Evolutionary conservation across 2,797 vertebrate species (phyloP).

Genomic region (Acanthis flammea): DNA sequence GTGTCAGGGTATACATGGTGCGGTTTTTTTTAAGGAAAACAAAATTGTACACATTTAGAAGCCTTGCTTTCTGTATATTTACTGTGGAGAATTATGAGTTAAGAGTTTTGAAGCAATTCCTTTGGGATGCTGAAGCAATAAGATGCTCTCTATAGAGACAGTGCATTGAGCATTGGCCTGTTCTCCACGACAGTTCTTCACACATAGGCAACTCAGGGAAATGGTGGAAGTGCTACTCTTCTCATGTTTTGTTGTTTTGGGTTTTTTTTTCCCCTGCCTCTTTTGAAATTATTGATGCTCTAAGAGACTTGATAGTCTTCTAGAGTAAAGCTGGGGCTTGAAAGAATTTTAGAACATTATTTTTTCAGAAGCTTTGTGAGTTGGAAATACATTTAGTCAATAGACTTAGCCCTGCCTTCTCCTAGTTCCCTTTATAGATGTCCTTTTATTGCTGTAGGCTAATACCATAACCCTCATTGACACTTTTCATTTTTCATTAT

Average conservation of each 20-base stretch:
- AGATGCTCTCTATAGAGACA: not conserved
- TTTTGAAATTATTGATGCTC: not conserved
- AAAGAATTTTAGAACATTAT: not conserved
- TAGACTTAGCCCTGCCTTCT: not conserved
- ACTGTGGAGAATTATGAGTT: not conserved
- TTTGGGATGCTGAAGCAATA: not conserved
- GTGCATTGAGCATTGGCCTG: not conserved
- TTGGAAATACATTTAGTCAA: not conserved
- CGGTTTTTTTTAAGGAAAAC: not conserved
- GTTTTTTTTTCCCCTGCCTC: accelerated
- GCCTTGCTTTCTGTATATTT: not conserved
- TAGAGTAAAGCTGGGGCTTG: not conserved
- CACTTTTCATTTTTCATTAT: not conserved
- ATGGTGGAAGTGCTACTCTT: not conserved
- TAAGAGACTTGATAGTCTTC: not conserved
- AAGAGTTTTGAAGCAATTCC: not conserved
- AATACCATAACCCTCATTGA: not conserved
- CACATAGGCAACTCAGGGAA: not conserved
- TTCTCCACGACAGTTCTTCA: not conserved
- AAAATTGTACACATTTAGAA: not conserved
- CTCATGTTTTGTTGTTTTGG: not conserved
- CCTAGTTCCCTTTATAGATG: not conserved
- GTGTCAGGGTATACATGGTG: accelerated
- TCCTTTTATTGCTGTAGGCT: not conserved
- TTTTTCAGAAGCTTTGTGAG: not conserved